A percentile compares a stretch with the other conserved stretches of the same genome.
These are phyloP conservation scores for Ridgeia piscesae DNA, from an alignment of 1,140 invertebrate genomes.

Conservation along the genomic window DNA sequence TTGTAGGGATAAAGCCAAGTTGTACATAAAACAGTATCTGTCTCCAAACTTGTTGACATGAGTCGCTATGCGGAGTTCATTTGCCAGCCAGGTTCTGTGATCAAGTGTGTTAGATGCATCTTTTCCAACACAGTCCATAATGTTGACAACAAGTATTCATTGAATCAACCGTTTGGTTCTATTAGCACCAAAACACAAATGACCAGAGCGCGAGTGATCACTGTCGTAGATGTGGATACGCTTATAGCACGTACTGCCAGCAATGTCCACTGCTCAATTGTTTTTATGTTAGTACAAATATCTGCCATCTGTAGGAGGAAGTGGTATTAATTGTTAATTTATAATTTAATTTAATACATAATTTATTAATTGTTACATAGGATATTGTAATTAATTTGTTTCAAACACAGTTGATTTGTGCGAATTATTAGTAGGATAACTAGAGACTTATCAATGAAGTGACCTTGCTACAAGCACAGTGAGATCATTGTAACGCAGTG, in stretches of 20 bases:
- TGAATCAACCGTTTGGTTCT: neutral
- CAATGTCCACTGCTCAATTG: neutral
- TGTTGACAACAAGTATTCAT: neutral
- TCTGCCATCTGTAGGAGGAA: neutral
- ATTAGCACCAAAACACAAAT: neutral
- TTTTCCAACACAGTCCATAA: neutral
- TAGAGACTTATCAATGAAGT: neutral
- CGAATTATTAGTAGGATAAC: neutral
- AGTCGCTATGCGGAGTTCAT: neutral
- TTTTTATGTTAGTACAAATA: neutral
- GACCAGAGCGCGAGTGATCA: neutral
- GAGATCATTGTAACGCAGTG: neutral
- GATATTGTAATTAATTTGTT: neutral
- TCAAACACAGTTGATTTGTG: neutral
- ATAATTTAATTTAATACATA: neutral
- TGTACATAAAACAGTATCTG: conserved; percentile 31
- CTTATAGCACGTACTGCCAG: neutral
- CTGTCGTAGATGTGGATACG: neutral
- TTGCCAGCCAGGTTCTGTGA: neutral
- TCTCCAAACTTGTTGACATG: neutral
- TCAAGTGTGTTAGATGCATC: neutral
- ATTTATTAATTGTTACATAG: neutral
- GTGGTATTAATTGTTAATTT: neutral
- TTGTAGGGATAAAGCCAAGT: conserved; percentile 35
- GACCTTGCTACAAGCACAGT: neutral